Conservation (phyloP, 2,113 vertebrate species). For the Myiozetetes cayanensis region DNA sequence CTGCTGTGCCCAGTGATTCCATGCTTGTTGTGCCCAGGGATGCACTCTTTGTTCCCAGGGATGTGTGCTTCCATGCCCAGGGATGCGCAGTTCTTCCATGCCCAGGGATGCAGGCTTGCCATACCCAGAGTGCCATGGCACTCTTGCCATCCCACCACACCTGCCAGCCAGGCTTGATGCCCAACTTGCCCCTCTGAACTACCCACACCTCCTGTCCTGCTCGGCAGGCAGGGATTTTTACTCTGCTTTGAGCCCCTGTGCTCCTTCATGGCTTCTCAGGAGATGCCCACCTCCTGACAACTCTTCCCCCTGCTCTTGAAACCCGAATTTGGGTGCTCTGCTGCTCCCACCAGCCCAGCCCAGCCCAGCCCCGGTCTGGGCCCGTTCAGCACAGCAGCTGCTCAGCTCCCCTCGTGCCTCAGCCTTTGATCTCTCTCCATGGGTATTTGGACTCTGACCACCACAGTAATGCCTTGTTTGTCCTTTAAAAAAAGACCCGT, state of each 20-base stretch:
- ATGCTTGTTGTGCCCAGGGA: background rate
- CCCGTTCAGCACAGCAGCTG: background rate
- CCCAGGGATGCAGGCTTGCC: background rate
- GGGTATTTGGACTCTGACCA: conserved; percentile 38
- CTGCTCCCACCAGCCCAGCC: background rate
- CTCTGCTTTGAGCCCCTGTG: background rate
- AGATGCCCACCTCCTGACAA: background rate
- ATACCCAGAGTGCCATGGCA: background rate
- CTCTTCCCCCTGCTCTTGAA: background rate
- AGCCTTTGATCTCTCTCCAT: conserved; percentile 11
- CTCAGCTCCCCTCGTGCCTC: background rate
- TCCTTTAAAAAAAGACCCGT: conserved; percentile 62
- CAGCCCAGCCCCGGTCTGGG: background rate
- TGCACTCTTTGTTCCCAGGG: background rate
- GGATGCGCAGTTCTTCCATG: background rate
- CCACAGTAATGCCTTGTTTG: conserved; percentile 65
- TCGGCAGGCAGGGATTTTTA: background rate
- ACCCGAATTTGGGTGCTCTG: background rate
- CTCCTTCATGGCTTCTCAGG: background rate
- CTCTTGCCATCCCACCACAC: background rate
- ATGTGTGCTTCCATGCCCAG: background rate
- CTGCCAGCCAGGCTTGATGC: background rate
- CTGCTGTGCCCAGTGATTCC: background rate
- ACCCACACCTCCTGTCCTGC: background rate
- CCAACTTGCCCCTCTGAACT: accelerated